A percentile compares a stretch with the other conserved stretches of the same genome.
Evolutionary conservation across 2,888 invertebrate genomes (phyloP).

Genomic region (Hyposoter didymator): DNA sequence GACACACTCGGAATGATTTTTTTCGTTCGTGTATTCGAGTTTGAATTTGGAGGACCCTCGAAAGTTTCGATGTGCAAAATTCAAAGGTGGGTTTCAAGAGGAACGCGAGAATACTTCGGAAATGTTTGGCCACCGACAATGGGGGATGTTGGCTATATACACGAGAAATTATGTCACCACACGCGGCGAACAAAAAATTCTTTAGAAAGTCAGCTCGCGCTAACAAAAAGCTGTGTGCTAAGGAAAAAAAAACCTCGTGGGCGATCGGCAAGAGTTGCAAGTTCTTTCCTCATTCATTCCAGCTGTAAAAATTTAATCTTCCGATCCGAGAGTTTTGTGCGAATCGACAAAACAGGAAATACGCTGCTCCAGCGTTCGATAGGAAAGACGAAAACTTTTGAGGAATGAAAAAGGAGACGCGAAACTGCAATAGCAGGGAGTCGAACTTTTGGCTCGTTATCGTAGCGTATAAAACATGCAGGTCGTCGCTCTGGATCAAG

Average conservation of each 20-base stretch:
- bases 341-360: slow-evolving; percentile 35
- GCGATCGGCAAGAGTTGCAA: slow-evolving; percentile 7
- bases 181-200: slow-evolving; percentile 25
- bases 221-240: background rate
- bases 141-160: slow-evolving; percentile 25
- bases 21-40: slow-evolving; percentile 12
- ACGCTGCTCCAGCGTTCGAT: background rate
- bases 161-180: slow-evolving; percentile 46
- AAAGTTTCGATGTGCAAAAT: slow-evolving; percentile 9
- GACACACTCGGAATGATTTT: slow-evolving; percentile 35
- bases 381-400: slow-evolving; percentile 41
- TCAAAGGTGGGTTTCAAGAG: background rate
- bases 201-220: slow-evolving; percentile 27
- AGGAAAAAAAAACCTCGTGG: background rate
- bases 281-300: slow-evolving; percentile 6
- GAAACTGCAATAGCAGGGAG: slow-evolving; percentile 3
- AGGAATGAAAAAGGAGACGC: background rate
- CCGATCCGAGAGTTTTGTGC: slow-evolving; percentile 13
- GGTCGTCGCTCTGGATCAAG: background rate
- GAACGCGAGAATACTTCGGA: slow-evolving; percentile 1
- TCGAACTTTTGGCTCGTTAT: slow-evolving; percentile 32
- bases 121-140: slow-evolving; percentile 15
- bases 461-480: background rate
- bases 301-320: slow-evolving; percentile 26
- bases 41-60: slow-evolving; percentile 52